Evolutionary conservation across 30 jellyfish, hydroid and myxozoan species (phyloP).

Genomic region (Hydractinia symbiolongicarpus): DNA sequence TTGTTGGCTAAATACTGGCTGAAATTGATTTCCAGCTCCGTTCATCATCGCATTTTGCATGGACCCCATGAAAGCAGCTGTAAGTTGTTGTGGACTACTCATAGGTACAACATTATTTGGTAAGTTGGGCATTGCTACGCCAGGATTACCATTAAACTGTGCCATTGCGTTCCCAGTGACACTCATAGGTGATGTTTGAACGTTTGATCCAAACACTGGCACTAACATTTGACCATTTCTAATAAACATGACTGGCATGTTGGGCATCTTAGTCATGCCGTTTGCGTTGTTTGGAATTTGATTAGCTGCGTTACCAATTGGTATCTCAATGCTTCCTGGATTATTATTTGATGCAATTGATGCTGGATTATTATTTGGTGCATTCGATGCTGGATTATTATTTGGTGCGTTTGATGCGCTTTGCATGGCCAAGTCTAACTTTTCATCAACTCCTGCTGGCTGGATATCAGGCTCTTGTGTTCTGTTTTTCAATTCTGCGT

Average conservation of each 20-base stretch:
- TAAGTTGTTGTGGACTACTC: constrained; percentile 27
- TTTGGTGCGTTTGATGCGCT: constrained; percentile 1
- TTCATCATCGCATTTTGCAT: neutral
- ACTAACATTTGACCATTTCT: constrained; percentile 82
- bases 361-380: constrained; percentile 9
- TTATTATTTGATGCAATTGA: constrained; percentile 10
- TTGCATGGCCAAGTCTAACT: constrained; percentile 2
- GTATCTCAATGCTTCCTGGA: constrained; percentile 14
- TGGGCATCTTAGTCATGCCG: constrained; percentile 10
- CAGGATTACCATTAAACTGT: constrained; percentile 30
- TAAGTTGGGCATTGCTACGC: constrained; percentile 47
- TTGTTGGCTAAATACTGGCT: constrained; percentile 1
- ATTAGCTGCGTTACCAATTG: constrained; percentile 16
- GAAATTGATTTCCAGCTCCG: constrained; percentile 1
- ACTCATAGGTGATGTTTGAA: constrained; percentile 20
- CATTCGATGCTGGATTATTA: constrained; percentile 5
- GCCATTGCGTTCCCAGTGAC: constrained; percentile 31
- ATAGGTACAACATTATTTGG: constrained; percentile 43
- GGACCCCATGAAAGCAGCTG: constrained; percentile 34
- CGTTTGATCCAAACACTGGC: constrained; percentile 55
- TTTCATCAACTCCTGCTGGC: constrained; percentile 22
- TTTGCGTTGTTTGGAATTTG: neutral
- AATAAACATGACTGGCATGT: constrained; percentile 90
- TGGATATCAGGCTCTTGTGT: constrained; percentile 37
- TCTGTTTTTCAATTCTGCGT: constrained; percentile 69